Evolutionary conservation across 2,888 invertebrate species (phyloP).

Genomic region (Pachycephus smyrnensis): DNA sequence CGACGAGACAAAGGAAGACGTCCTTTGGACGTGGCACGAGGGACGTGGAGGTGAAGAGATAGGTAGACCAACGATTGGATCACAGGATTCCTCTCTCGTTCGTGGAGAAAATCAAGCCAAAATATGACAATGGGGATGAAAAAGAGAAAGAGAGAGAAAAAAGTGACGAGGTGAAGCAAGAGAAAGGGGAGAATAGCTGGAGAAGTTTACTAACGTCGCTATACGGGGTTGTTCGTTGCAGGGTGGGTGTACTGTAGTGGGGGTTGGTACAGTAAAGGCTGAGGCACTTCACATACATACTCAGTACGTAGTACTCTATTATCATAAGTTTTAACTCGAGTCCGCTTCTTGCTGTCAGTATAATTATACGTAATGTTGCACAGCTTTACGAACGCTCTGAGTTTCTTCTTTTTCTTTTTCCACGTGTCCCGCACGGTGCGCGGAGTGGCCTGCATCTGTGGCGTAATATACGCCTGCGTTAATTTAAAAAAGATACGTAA

Average conservation of each 20-base stretch:
- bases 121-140: background rate
- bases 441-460: conserved; percentile 30
- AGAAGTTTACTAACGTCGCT: background rate
- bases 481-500: conserved; percentile 41
- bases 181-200: background rate
- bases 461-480: conserved; percentile 41
- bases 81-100: background rate
- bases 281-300: conserved; percentile 28
- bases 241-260: background rate
- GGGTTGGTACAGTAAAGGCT: conserved; percentile 10
- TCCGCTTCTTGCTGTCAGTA: conserved; percentile 45
- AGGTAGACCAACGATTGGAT: background rate
- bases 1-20: background rate
- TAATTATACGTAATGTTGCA: conserved; percentile 50
- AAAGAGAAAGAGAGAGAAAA: background rate
- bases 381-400: conserved; percentile 22
- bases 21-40: background rate
- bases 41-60: background rate
- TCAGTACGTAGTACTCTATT: conserved; percentile 37
- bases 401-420: conserved; percentile 27
- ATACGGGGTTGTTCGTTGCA: background rate
- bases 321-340: conserved; percentile 49
- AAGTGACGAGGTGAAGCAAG: background rate
- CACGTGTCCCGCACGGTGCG: conserved; percentile 16
- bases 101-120: too few species aligned